Base-by-base conservation (phyloP, 2,888 invertebrate species). In the Ametastegia equiseti region DNA sequence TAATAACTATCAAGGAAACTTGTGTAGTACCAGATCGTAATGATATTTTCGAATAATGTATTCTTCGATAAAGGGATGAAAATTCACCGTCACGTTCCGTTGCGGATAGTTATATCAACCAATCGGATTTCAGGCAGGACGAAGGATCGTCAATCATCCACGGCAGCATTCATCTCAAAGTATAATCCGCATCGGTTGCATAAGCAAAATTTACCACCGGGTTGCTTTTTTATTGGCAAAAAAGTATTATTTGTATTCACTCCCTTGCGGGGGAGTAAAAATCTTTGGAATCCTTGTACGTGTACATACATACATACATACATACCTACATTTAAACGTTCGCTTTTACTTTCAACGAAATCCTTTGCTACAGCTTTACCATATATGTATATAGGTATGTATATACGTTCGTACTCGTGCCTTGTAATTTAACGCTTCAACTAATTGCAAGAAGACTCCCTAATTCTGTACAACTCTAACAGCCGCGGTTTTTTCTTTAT, bases 71-170 rank as follows among this genome's bases (percentile, higher is more conserved):
- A 54, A 54, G 75, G 54, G 5, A 75, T 15, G 19, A 36, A 78
- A 78, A 78, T 78, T 78, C 63, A 63, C 60, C 78, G 78, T 60
- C 78, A 63, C 78, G 63, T 78, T 60, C 30, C 30, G 5, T 15
- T 13, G 42, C 27, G 15, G 15, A n/a, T n/a, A 78, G 78, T 78
- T 60, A 42, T 71, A 78, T 78, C 78, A 60, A 60, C 60, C 42
- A 78, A 78, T 78, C 78, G 78, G 27, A 57, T 78, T 78, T 50
- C 42, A 45, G 57, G 0, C 27, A 78, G n/a, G 60, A 7, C 63
- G 60, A 45, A 78, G 30, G 78, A 60, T 78, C 78, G 78, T 78
- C 78, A 78, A 78, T 78, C 78, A 78, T 78, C 60, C 78, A 15
- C 15, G 69, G 39, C 42, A 15, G 78, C 42, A 78, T 78, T 78